Evolutionary conservation across 2,113 vertebrate genomes (phyloP).

Genomic region (Alaudala cheleensis): DNA sequence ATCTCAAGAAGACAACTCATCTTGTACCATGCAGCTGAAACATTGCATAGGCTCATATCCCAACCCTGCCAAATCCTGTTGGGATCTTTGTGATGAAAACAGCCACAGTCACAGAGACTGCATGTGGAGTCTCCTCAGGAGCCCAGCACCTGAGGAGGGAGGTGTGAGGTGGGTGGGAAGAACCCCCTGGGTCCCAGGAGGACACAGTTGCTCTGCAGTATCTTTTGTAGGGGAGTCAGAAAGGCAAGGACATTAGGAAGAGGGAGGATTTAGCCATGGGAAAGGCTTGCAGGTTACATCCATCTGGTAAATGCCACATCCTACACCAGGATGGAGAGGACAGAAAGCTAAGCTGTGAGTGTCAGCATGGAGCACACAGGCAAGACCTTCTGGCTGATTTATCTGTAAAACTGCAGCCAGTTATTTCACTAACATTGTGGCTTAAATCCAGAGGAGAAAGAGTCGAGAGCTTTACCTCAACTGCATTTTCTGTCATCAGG

Average conservation of each 20-base stretch:
- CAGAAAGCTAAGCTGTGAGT: background rate
- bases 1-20: background rate
- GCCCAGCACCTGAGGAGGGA: background rate
- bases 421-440: background rate
- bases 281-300: background rate
- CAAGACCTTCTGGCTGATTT: background rate
- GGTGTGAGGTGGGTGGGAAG: background rate
- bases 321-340: background rate
- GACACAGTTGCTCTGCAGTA: background rate
- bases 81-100: background rate
- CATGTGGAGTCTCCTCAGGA: accelerated
- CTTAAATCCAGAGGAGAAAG: background rate
- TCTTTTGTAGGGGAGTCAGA: background rate
- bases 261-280: background rate
- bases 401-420: background rate
- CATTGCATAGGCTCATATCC: background rate
- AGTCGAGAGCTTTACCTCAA: slow-evolving; percentile 66
- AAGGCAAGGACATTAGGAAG: background rate
- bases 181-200: background rate
- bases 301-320: background rate
- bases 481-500: slow-evolving; percentile 85
- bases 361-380: background rate
- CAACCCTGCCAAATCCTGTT: background rate
- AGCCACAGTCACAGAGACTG: background rate
- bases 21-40: background rate